Base-by-base conservation (phyloP, 2,797 vertebrate genomes). In the Antrozous pallidus region DNA sequence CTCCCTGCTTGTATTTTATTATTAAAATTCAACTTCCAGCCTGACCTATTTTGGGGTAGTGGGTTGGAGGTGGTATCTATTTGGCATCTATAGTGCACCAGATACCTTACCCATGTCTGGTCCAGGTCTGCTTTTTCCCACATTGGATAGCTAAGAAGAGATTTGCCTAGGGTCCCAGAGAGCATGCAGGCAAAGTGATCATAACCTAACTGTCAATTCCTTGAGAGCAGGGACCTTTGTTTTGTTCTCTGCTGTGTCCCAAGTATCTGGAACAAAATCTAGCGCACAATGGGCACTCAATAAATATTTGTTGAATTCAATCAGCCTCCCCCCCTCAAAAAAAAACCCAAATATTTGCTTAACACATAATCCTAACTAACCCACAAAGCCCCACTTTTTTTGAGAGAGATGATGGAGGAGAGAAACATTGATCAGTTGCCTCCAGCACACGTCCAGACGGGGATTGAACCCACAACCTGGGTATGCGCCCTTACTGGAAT, bases 1-100 rank as follows among this genome's bases (percentile, higher is more conserved):
- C 36, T 38, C 93, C 92, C 65, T 0, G 97, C 95, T 82, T 98
- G 96, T 98, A 98, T 97, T 97, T 94, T 97, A 97, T 98, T 92
- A 98, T 98, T 98, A 98, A 98, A 98, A 95, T 94, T 96, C 91
- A 65, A 5, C 90, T 94, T 95, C 93, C 87, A 82, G 65, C n/a
- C 42, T 81, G 58, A 9, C 85, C 42, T 78, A 9, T 67, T 80
- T 54, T 95, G 42, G 5, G 54, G 31, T 18, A n/a, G 54, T 75
- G 26, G 28, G 28, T 61, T 61, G 58, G 58, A 61, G 28, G 58
- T 61, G 58, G 56, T 58, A 58, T 58, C 56, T 54, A 8, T 51
- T 71, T 31, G 42, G 86, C 69, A 51, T 67, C 63, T 63, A 67
- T 28, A 28, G 73, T 49, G 28, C 26, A 51, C 33, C 49, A 22